Base-by-base conservation (phyloP, 1,140 invertebrate genomes). In the Drosophila nikananu region DNA sequence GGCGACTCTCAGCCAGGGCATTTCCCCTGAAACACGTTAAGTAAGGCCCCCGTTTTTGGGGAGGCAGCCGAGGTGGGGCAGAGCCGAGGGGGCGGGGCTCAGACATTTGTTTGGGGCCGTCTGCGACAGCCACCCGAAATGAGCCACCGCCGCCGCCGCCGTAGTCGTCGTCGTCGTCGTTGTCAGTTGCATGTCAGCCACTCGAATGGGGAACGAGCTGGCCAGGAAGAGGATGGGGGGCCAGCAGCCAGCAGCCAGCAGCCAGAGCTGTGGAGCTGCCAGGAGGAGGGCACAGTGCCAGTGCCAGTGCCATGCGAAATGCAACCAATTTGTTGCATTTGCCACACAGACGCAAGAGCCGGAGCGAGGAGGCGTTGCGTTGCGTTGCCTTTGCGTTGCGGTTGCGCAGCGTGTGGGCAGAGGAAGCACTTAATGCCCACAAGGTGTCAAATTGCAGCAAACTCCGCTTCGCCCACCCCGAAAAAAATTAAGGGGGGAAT, bases 361-460 rank as follows among this genome's bases (percentile, higher is more conserved):
- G 39, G n/a, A n/a, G 21, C 60, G 71, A 82, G 76, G 80, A 77
- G 83, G 80, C 83, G 79, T 80, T 49, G 46, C 46, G 15, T 21
- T 44, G 10, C 42, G 10, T 21, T 46, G 42, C 41, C n/a, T 46
- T 46, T n/a, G 21, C 44, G 44, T 17, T 25, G 46, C 48, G 48
- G 48, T 49, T 80, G 52, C 80, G 77, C 55, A 63, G 54, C 52
- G 77, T 89, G 90, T 91, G 73, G 90, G 90, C 90, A 91, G 90
- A 91, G 90, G 90, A 91, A 91, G 90, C 90, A 91, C 90, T 92
- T 90, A 91, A 91, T 90, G 84, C 90, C 90, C 89, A 91, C 90
- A 91, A 91, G 90, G 90, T 91, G 90, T 91, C 90, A 90, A 92
- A 91, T 91, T 91, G 90, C 90, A 90, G 70, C 80, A 91, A 79